These are phyloP conservation scores for Xestia ashworthii DNA, from an alignment of 2,888 invertebrate genomes.

Conservation along the genomic window DNA sequence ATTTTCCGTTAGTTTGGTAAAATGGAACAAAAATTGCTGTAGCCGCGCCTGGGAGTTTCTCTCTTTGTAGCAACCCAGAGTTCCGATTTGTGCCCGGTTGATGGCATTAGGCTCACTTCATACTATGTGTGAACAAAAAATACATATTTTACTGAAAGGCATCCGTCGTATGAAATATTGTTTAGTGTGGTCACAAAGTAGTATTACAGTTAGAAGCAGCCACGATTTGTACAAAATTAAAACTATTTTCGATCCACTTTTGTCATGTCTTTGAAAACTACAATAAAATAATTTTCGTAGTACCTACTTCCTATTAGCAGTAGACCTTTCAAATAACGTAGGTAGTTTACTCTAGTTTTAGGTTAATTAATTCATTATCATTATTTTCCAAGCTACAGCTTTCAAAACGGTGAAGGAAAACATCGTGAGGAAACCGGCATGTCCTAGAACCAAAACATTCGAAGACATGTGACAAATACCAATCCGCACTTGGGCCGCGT, in stretches of 20 bases:
- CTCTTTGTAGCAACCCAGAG: too few species aligned
- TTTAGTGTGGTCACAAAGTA: constrained; percentile 32
- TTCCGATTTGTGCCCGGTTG: too few species aligned
- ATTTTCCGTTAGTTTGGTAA: too few species aligned
- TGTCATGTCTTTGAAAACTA: neutral
- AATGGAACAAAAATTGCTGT: too few species aligned
- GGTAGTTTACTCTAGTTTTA: neutral
- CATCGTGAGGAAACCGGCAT: too few species aligned
- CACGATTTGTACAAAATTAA: neutral
- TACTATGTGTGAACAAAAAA: too few species aligned
- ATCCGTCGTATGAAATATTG: constrained; percentile 5
- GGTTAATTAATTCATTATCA: neutral
- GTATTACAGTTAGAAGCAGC: neutral
- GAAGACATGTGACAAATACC: too few species aligned
- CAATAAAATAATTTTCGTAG: neutral
- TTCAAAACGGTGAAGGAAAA: neutral
- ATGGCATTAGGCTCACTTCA: too few species aligned
- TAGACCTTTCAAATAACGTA: neutral
- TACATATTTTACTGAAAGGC: neutral
- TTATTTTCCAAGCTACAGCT: constrained; percentile 5
- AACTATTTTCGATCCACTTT: neutral
- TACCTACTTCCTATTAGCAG: neutral
- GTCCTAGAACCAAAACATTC: too few species aligned
- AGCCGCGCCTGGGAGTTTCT: too few species aligned
- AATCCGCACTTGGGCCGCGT: too few species aligned